Evolutionary conservation across 1,140 invertebrate genomes (phyloP).

Genomic region (Drosophila baimaii): DNA sequence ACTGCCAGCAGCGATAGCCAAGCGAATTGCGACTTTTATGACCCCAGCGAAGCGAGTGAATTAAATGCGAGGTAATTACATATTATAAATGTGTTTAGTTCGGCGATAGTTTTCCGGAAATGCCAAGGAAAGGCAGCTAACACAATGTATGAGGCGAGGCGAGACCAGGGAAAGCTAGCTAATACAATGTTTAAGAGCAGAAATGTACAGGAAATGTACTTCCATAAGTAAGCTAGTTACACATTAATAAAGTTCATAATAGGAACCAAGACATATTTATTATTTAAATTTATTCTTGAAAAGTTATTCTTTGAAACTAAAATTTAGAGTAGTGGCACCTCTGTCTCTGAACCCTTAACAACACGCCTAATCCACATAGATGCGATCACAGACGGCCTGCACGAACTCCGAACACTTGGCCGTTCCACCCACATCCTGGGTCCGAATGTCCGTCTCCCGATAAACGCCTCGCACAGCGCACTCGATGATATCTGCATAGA

Average conservation of each 20-base stretch:
- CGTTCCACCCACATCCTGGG: conserved; percentile 50
- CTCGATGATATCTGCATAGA: conserved; percentile 25
- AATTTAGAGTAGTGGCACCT: neutral
- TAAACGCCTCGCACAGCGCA: conserved; percentile 45
- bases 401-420: conserved; percentile 61
- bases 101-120: conserved; percentile 30
- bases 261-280: too few species aligned
- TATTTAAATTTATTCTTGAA: too few species aligned
- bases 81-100: conserved; percentile 68
- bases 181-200: too few species aligned
- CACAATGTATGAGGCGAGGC: conserved; percentile 22
- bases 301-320: too few species aligned
- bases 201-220: too few species aligned
- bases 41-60: conserved; percentile 55
- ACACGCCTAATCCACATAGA: neutral
- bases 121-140: conserved; percentile 8
- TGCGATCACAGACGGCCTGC: conserved; percentile 42
- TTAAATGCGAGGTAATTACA: conserved; percentile 72
- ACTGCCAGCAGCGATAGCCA: conserved; percentile 58
- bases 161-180: too few species aligned
- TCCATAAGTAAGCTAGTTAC: too few species aligned
- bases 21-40: conserved; percentile 66
- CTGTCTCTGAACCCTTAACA: neutral
- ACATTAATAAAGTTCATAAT: too few species aligned
- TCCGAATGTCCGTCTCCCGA: conserved; percentile 56